These are phyloP conservation scores for Rhagium mordax DNA, from an alignment of 2,888 invertebrate genomes.

Conservation along the genomic window DNA sequence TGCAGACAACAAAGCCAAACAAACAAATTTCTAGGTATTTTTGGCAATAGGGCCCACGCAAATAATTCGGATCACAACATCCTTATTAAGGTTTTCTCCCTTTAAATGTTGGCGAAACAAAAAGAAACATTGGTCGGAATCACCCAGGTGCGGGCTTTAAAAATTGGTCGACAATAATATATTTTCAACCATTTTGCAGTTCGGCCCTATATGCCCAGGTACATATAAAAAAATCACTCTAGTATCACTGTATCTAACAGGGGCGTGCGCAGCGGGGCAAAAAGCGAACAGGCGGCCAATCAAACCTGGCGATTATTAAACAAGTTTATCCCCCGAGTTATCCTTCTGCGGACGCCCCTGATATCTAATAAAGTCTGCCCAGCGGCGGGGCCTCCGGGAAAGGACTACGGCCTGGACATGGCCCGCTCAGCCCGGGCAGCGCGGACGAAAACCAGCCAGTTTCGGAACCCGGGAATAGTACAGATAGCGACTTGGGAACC, in stretches of 20 bases:
- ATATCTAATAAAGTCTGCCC: conserved; percentile 23
- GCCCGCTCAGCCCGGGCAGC: background rate
- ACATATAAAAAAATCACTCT: conserved; percentile 57
- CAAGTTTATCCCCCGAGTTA: background rate
- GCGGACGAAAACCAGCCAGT: background rate
- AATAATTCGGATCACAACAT: conserved; percentile 52
- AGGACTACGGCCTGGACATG: no score
- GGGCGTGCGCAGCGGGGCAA: conserved; percentile 9
- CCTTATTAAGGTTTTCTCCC: conserved; percentile 10
- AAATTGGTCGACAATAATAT: conserved; percentile 17
- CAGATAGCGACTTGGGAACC: no score
- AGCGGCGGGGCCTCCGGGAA: conserved; percentile 26
- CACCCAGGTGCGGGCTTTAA: background rate
- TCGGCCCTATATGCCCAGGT: conserved; percentile 52
- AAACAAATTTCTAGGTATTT: conserved; percentile 28
- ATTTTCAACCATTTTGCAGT: conserved; percentile 38
- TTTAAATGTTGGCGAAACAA: conserved; percentile 12
- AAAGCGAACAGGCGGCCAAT: background rate
- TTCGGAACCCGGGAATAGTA: background rate
- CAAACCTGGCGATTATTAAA: background rate
- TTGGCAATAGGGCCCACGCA: conserved; percentile 47
- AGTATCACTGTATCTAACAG: conserved; percentile 49
- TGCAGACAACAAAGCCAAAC: background rate
- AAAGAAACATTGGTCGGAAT: conserved; percentile 34
- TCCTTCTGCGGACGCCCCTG: conserved; percentile 15